Evolutionary conservation across 2,113 vertebrate species (phyloP), one percentile per base, ranked within the genome.

Genomic region (Nesoenas mayeri): DNA sequence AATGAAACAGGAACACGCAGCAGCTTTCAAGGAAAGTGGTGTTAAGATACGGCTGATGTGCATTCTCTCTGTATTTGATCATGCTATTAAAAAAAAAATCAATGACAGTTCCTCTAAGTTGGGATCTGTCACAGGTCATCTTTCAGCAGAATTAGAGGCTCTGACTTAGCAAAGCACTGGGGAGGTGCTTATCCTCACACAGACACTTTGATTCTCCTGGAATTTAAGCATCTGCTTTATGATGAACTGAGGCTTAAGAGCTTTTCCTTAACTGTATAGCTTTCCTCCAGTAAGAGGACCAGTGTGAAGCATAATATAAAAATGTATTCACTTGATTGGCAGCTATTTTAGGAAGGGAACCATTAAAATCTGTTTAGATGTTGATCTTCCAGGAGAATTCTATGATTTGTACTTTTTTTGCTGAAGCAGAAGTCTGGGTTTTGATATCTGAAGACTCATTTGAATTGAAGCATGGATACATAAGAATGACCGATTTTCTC

Each of bases 21-120:
- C 77, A 85, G 70, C 91, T 95, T 92, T 93, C 86, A 86, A 92
- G 91, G 88, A 89, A 96, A 79, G 77, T 7, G 42, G 11, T 57
- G 71, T 50, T 87, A 54, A 85, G 50, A 38, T 28, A 5, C 2
- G 11, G 73, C 80, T 72, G 88, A 69, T 65, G 80, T 77, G 54
- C 69, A 7, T 82, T 65, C 61, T 67, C 75, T 50, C 31, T 28
- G 10, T 54, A 19, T 74, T 91, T 74, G 53, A 79, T 79, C 29
- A 1, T 40, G 80, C 86, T 95, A 62, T 91, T 96, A 79, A 18
- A 79, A 94, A 90, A 90, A 47, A 88, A 93, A 95, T 89, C 82
- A 87, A 61, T 93, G 81, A 29, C 65, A 85, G 26, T 66, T 93
- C 32, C n/a, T 94, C 40, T 75, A 85, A 87, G 58, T 9, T 67